These are phyloP conservation scores for Hydrocynus forskahlii DNA, from an alignment of 2,797 vertebrate genomes.

Conservation along the genomic window DNA sequence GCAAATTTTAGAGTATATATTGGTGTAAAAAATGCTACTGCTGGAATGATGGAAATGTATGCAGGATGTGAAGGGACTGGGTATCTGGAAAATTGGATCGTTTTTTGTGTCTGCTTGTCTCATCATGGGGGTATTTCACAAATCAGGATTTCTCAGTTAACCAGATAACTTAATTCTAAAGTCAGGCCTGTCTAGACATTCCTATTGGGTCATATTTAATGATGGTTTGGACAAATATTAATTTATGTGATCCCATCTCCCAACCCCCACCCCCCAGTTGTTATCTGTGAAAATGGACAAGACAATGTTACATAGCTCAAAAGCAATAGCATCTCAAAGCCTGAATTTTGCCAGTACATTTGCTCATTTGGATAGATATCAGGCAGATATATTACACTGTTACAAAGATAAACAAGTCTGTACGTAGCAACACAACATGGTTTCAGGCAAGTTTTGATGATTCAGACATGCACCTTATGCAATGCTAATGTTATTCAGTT, in stretches of 20 bases:
- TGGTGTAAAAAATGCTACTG: slow-evolving; percentile 15
- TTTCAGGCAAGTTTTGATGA: neutral
- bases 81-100: slow-evolving; percentile 46
- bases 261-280: no score
- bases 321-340: neutral
- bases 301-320: neutral
- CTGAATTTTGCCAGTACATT: neutral
- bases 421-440: neutral
- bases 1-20: slow-evolving; percentile 20
- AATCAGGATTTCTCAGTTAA: neutral
- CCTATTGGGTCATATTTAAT: neutral
- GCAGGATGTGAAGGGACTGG: neutral
- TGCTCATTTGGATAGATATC: neutral
- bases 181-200: neutral
- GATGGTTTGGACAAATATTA: no score
- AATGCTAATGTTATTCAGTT: neutral
- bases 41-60: neutral
- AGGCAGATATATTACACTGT: neutral
- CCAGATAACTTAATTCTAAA: neutral
- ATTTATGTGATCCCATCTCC: no score
- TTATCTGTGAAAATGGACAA: neutral
- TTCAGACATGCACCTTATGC: neutral
- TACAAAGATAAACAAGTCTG: neutral
- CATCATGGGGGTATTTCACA: neutral
- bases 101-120: slow-evolving; percentile 3